phyloP scores from a whole-genome alignment of 2,113 vertebrate genomes.

The Oreochromis aureus region DNA sequence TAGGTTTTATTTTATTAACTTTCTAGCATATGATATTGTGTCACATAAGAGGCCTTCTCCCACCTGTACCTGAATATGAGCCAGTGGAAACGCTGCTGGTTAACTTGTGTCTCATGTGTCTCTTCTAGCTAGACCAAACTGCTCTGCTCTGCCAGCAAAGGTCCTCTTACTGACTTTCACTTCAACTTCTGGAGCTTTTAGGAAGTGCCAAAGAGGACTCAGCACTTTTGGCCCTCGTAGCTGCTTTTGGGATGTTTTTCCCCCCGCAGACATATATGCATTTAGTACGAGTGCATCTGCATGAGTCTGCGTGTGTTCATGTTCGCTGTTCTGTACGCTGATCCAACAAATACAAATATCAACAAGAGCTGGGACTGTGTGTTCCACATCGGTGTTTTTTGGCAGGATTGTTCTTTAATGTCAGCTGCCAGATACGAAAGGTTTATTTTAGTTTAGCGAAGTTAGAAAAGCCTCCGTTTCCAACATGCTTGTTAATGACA shows the following conservation, averaged over 20 bases:
- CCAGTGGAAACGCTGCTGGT: not conserved
- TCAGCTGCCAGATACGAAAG: not conserved
- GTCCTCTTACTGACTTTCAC: slow-evolving; percentile 3
- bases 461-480: not conserved
- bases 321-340: not conserved
- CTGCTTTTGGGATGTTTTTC: not conserved
- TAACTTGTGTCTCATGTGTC: not conserved
- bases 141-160: not conserved
- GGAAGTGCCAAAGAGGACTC: not conserved
- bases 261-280: not conserved
- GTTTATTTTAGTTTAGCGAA: not conserved
- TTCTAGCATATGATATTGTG: not conserved
- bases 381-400: slow-evolving; percentile 8
- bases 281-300: not conserved
- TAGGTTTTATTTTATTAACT: not conserved
- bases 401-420: not conserved
- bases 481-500: not conserved
- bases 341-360: slow-evolving; percentile 13
- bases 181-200: not conserved
- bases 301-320: not conserved
- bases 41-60: not conserved
- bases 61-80: not conserved
- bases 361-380: not conserved
- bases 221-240: not conserved
- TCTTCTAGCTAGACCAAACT: not conserved